Percentiles rank a stretch among this genome's conserved stretches.
Conservation (phyloP, 1,140 invertebrate species). For the Pseudomyrmex pallidus region DNA sequence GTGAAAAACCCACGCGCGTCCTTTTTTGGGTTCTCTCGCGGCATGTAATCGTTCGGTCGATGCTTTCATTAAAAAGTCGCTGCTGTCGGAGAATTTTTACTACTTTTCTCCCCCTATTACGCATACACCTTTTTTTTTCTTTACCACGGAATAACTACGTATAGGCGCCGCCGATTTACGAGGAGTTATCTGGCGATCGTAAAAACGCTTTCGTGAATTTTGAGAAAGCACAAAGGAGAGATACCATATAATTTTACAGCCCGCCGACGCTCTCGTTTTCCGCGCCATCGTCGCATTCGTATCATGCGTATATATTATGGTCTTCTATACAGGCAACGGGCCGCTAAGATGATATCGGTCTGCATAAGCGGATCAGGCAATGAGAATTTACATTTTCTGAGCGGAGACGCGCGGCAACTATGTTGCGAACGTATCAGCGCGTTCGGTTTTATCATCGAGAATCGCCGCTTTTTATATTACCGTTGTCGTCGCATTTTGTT, state of each 20-base stretch:
- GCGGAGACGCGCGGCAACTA: slow-evolving; percentile 1
- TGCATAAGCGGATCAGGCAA: slow-evolving; percentile 46
- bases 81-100: slow-evolving; percentile 45
- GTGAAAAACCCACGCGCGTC: neutral
- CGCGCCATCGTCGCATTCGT: slow-evolving; percentile 65
- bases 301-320: slow-evolving; percentile 47
- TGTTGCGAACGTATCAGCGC: neutral
- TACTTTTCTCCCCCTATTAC: slow-evolving; percentile 56
- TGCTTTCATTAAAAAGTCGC: slow-evolving; percentile 28
- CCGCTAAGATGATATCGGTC: slow-evolving; percentile 34
- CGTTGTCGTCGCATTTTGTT: no score
- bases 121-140: slow-evolving; percentile 39
- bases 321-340: slow-evolving; percentile 22
- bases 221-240: slow-evolving; percentile 70
- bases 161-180: slow-evolving; percentile 74
- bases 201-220: slow-evolving; percentile 73
- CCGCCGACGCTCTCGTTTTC: slow-evolving; percentile 77
- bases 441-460: neutral
- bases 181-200: slow-evolving; percentile 69
- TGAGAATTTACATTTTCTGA: slow-evolving; percentile 47
- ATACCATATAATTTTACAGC: slow-evolving; percentile 77
- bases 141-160: slow-evolving; percentile 70
- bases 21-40: neutral
- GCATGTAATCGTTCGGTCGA: slow-evolving; percentile 20
- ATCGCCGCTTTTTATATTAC: neutral